These are phyloP conservation scores for Drosophila atripex DNA, from an alignment of 2,888 invertebrate species.

Conservation along the genomic window DNA sequence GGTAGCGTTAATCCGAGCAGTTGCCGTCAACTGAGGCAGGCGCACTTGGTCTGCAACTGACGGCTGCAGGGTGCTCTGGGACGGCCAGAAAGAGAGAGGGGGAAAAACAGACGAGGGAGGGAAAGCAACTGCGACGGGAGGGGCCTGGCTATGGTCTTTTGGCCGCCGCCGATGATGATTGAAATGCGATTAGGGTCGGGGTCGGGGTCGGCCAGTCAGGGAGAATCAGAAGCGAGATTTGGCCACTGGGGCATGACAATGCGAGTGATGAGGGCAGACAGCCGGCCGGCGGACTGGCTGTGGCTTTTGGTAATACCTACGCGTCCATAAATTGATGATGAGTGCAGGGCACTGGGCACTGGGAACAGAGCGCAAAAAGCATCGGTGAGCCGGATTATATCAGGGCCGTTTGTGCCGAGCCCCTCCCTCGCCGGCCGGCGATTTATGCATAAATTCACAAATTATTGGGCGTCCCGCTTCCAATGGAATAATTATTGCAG, in stretches of 20 bases:
- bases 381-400: conserved; percentile 55
- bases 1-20: conserved; percentile 49
- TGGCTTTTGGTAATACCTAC: conserved; percentile 17
- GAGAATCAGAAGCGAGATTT: conserved; percentile 67
- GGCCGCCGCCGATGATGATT: conserved; percentile 72
- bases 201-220: conserved; percentile 37
- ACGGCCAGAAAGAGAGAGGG: neutral
- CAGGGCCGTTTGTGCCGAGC: conserved; percentile 11
- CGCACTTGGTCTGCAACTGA: conserved; percentile 59
- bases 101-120: neutral
- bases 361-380: conserved; percentile 44
- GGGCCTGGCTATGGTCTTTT: conserved; percentile 50
- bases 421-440: neutral
- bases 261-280: conserved; percentile 74
- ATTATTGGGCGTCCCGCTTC: conserved; percentile 56
- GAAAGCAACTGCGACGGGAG: neutral
- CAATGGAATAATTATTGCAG: conserved; percentile 51
- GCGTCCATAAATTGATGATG: conserved; percentile 59
- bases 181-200: conserved; percentile 76
- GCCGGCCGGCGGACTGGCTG: conserved; percentile 11
- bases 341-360: conserved; percentile 18
- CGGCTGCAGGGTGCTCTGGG: conserved; percentile 33
- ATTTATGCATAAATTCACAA: conserved; percentile 57
- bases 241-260: conserved; percentile 72
- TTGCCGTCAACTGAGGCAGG: conserved; percentile 18